These are phyloP conservation scores for Loris lydekkerianus DNA, from an alignment of 2,797 vertebrate species.

Conservation along the genomic window DNA sequence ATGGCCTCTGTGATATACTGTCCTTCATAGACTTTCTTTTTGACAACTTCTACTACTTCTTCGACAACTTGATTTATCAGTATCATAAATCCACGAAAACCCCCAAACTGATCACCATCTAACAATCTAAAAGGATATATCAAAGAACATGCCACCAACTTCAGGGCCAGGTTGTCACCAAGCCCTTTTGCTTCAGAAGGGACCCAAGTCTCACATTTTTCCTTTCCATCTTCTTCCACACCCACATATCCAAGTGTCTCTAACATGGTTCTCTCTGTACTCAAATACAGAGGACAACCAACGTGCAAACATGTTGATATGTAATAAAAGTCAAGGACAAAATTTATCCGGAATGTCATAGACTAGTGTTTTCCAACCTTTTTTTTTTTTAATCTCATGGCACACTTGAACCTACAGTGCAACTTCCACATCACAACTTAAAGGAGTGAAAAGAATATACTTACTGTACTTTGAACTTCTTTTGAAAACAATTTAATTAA, in stretches of 20 bases:
- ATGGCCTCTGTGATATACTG: background rate
- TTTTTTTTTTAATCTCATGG: too few species aligned
- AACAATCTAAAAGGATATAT: background rate
- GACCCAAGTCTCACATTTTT: background rate
- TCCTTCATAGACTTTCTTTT: background rate
- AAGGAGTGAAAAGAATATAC: too few species aligned
- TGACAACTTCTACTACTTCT: rapidly evolving
- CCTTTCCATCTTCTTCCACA: background rate
- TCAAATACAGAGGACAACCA: background rate
- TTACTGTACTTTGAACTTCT: too few species aligned
- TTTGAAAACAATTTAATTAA: too few species aligned
- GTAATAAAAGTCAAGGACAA: background rate
- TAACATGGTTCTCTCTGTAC: background rate
- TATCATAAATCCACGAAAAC: background rate
- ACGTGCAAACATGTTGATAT: background rate
- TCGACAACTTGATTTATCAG: background rate
- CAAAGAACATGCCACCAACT: rapidly evolving
- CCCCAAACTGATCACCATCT: background rate
- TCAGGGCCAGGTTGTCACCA: background rate
- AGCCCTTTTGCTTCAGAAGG: background rate
- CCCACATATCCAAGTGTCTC: background rate
- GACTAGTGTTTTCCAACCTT: background rate
- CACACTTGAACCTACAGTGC: too few species aligned
- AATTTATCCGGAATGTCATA: background rate
- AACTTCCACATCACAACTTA: too few species aligned